These are phyloP conservation scores for Pocillopora verrucosa DNA, from an alignment of 64 coral and sea anemone species.

Conservation along the genomic window DNA sequence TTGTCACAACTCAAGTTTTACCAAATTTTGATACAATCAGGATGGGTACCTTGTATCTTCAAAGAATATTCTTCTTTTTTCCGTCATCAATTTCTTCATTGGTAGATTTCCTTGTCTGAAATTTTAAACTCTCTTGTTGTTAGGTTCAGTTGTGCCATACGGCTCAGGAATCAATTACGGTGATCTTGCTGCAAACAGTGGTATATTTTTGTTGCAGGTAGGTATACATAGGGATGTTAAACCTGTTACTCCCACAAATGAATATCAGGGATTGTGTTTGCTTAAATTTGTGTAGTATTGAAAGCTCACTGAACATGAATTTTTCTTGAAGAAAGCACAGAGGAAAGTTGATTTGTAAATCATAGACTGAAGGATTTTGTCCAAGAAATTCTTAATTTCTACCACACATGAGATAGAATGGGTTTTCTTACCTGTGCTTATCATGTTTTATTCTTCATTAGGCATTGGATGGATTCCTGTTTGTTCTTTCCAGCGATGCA, in stretches of 20 bases:
- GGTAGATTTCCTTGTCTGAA: neutral
- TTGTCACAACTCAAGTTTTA: no score
- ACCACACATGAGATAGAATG: neutral
- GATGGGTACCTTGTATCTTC: no score
- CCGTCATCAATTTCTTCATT: neutral
- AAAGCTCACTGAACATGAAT: neutral
- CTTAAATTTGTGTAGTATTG: no score
- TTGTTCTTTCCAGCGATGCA: conserved; percentile 80
- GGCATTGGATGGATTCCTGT: conserved; percentile 84
- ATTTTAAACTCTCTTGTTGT: neutral
- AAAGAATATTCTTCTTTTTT: no score
- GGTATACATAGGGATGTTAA: neutral
- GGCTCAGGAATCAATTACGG: neutral
- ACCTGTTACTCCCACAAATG: neutral
- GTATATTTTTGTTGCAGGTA: conserved; percentile 28
- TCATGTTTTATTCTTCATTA: conserved; percentile 4
- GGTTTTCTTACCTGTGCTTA: neutral
- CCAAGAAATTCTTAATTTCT: no score
- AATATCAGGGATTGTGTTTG: no score
- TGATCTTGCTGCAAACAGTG: conserved; percentile 25
- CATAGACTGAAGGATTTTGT: no score
- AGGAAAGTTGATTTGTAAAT: no score
- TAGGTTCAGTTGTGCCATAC: conserved; percentile 18
- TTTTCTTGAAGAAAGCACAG: neutral
- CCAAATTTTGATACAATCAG: no score